Conservation (phyloP, 2,113 vertebrate genomes). For the Semnopithecus entellus region DNA sequence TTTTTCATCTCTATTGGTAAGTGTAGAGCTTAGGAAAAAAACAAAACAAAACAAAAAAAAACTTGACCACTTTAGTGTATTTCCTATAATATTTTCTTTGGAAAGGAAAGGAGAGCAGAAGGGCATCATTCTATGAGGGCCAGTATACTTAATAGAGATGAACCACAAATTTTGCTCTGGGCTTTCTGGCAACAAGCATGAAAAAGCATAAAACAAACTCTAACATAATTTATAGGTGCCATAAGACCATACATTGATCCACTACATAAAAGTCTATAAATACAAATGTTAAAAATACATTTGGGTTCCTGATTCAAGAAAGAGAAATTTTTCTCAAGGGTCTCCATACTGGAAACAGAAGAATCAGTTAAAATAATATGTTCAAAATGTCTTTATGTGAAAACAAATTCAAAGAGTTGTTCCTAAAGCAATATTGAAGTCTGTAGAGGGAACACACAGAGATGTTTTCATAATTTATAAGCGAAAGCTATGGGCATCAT, state of each 20-base stretch:
- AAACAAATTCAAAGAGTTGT: background rate
- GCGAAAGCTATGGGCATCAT: background rate
- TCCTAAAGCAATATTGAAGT: background rate
- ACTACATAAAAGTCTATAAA: background rate
- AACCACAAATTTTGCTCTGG: background rate
- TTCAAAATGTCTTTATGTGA: background rate
- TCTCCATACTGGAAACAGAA: background rate
- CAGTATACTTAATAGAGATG: background rate
- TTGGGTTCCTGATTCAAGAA: background rate
- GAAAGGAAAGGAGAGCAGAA: background rate
- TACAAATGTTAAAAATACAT: background rate
- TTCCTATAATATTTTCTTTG: background rate
- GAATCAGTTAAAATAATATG: background rate
- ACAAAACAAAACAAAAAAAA: too few relatives aligned
- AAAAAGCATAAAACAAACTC: background rate
- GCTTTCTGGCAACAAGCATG: background rate
- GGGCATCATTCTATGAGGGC: background rate
- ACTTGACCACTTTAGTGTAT: background rate
- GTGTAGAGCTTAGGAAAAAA: background rate
- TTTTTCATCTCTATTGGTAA: background rate
- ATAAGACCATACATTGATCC: background rate
- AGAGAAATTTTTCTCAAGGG: background rate
- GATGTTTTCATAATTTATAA: background rate
- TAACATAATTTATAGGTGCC: background rate
- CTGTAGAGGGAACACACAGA: background rate